Evolutionary conservation across 2,113 vertebrate genomes (phyloP).

Genomic region (Trichechus manatus): DNA sequence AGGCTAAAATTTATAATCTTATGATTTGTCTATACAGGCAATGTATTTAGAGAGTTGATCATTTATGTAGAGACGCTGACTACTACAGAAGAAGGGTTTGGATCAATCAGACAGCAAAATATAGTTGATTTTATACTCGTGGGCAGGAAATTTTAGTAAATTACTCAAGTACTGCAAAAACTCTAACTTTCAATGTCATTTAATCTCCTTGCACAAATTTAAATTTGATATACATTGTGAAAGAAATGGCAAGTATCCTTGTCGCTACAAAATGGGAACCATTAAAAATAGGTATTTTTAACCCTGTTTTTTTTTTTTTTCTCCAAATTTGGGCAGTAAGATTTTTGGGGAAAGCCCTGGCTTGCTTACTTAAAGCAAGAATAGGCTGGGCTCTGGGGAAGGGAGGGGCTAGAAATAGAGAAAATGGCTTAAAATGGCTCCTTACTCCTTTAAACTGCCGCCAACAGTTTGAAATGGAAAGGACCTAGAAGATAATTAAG

Average conservation of each 20-base stretch:
- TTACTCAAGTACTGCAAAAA: slow-evolving; percentile 13
- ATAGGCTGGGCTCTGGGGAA: background rate
- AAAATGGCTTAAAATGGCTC: background rate
- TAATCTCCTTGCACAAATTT: background rate
- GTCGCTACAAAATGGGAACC: background rate
- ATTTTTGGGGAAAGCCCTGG: background rate
- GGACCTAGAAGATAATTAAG: background rate
- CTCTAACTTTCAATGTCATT: slow-evolving; percentile 25
- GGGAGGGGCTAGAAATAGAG: background rate
- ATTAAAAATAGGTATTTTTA: slow-evolving; percentile 24
- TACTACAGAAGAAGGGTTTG: background rate
- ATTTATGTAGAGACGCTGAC: background rate
- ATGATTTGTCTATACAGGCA: background rate
- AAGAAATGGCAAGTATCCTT: background rate
- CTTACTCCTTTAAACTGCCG: background rate
- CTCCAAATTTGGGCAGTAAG: background rate
- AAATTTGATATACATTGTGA: background rate
- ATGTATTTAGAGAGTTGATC: background rate
- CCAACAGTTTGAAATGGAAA: background rate
- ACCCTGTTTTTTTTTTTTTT: background rate
- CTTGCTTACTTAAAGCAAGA: background rate
- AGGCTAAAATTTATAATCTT: background rate
- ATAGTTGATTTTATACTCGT: background rate
- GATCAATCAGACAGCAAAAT: background rate
- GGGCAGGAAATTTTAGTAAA: background rate